Evolutionary conservation across 2,797 vertebrate genomes (phyloP).

Genomic region (Pitangus sulphuratus): DNA sequence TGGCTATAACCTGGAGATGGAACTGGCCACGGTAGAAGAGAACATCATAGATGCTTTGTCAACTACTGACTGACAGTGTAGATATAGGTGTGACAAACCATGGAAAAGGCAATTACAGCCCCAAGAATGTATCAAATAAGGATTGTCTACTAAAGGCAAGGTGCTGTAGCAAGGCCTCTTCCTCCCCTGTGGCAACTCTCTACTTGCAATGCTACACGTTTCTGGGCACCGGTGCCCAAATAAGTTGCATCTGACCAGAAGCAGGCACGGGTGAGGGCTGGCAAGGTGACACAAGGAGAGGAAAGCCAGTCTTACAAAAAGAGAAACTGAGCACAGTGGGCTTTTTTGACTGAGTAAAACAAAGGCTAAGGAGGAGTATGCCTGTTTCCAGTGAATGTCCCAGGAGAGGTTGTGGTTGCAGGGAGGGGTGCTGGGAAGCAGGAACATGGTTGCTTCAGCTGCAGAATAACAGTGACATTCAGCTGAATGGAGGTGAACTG

Average conservation of each 20-base stretch:
- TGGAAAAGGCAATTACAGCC: neutral
- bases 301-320: neutral
- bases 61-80: rapidly evolving
- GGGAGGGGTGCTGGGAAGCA: neutral
- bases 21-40: neutral
- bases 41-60: neutral
- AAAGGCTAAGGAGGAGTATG: neutral
- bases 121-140: neutral
- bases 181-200: rapidly evolving
- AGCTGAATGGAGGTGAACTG: neutral
- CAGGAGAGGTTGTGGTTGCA: rapidly evolving
- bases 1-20: neutral
- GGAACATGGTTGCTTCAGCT: neutral
- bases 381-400: neutral
- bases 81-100: rapidly evolving
- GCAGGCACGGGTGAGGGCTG: rapidly evolving
- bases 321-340: neutral
- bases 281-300: neutral
- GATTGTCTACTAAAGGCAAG: neutral
- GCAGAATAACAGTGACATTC: neutral
- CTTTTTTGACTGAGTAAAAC: neutral
- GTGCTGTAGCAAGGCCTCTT: neutral
- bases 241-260: neutral
- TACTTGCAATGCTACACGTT: neutral
- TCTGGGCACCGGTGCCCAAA: neutral